Percentiles rank a stretch among this genome's conserved stretches.
Evolutionary conservation across 2,113 vertebrate genomes (phyloP).

Genomic region (Morone chrysops): DNA sequence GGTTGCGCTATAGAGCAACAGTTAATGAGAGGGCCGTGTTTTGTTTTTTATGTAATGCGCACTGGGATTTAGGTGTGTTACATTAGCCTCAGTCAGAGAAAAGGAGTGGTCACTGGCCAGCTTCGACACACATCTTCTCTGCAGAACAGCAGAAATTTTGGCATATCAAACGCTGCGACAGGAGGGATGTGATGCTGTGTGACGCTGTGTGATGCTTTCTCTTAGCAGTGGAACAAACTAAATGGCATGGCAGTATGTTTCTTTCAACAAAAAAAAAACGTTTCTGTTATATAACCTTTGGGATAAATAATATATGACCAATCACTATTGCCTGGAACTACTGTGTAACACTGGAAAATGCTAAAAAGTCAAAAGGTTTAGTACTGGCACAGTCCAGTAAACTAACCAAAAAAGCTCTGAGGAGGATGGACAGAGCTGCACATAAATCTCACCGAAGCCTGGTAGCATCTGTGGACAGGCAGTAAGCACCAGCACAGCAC

Average conservation of each 20-base stretch:
- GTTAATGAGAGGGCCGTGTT: too few species aligned
- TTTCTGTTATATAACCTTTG: background rate
- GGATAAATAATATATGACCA: constrained; percentile 17
- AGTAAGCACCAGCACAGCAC: constrained; percentile 36
- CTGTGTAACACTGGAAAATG: background rate
- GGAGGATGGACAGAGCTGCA: constrained; percentile 26
- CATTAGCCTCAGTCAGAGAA: background rate
- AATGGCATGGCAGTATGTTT: background rate
- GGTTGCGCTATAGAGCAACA: too few species aligned
- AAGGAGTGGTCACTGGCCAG: background rate
- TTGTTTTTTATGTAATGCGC: too few species aligned
- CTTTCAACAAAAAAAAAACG: background rate
- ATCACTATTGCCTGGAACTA: background rate
- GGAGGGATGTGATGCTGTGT: background rate
- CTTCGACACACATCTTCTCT: constrained; percentile 1
- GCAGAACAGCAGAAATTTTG: background rate
- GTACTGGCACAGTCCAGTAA: background rate
- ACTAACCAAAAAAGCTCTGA: constrained; percentile 11
- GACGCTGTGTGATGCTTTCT: background rate
- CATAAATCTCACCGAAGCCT: constrained; percentile 58
- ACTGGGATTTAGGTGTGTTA: too few species aligned
- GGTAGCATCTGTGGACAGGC: constrained; percentile 50
- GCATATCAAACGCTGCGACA: background rate
- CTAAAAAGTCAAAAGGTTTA: background rate
- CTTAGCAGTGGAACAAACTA: background rate